Conservation (phyloP, 92 coral and sea anemone genomes). For the Epizoanthus illoricatus region DNA sequence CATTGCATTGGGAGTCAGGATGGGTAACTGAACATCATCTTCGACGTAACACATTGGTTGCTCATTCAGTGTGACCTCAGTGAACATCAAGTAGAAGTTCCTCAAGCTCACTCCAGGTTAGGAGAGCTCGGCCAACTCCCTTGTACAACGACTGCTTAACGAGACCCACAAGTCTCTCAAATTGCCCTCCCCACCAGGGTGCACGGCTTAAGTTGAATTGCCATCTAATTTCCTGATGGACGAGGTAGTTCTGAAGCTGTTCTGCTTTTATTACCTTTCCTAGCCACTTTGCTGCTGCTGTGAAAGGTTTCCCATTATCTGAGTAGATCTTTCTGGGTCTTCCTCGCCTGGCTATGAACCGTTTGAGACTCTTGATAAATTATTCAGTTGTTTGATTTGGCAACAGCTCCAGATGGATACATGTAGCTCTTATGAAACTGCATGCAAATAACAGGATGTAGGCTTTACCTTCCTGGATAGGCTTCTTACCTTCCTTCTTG, state of each 20-base stretch:
- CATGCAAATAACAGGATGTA: constrained; percentile 31
- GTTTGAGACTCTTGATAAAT: constrained; percentile 40
- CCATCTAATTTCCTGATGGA: constrained; percentile 48
- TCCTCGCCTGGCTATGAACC: constrained; percentile 52
- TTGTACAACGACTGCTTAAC: constrained; percentile 40
- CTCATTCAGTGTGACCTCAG: constrained; percentile 21
- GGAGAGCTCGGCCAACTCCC: constrained; percentile 10
- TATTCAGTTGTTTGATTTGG: constrained; percentile 28
- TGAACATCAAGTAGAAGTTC: constrained; percentile 34
- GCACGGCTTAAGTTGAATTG: constrained; percentile 63
- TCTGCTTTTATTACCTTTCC: constrained; percentile 48
- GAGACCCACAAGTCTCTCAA: constrained; percentile 16
- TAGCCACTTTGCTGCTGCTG: constrained; percentile 48
- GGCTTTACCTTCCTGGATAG: constrained; percentile 27
- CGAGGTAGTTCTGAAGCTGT: constrained; percentile 36
- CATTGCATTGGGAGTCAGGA: constrained; percentile 44
- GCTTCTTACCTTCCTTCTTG: constrained; percentile 24
- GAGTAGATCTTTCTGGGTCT: constrained; percentile 62
- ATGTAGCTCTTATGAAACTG: constrained; percentile 32
- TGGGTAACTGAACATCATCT: constrained; percentile 39
- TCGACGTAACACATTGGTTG: constrained; percentile 36
- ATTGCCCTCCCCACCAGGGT: constrained; percentile 60
- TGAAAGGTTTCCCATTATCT: constrained; percentile 49
- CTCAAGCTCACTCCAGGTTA: constrained; percentile 36
- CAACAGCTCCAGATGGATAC: constrained; percentile 30